Conservation (phyloP, 2,888 invertebrate genomes). For the Eupithecia pulchellata region DNA sequence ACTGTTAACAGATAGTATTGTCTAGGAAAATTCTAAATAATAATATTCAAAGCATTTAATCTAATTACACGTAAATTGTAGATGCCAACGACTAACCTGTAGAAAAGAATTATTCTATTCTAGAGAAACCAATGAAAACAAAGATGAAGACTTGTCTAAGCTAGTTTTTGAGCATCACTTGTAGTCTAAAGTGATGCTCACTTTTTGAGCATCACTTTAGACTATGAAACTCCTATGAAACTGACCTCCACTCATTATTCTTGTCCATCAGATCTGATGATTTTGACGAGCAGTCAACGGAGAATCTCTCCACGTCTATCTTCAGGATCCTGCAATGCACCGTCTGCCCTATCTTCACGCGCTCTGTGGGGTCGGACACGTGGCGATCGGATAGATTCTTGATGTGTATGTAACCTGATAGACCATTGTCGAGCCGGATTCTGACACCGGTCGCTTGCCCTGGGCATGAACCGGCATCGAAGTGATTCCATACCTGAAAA, state of each 20-base stretch:
- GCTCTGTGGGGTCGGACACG: conserved; percentile 96
- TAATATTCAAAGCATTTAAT: neutral
- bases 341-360: conserved; percentile 93
- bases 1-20: too few relatives aligned
- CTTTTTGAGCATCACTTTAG: too few relatives aligned
- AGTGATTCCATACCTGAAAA: conserved; percentile 96
- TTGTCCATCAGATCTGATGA: conserved; percentile 96
- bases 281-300: conserved; percentile 96
- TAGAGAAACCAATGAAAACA: too few relatives aligned
- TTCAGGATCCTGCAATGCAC: conserved; percentile 96
- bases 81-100: too few relatives aligned
- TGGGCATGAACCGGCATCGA: conserved; percentile 97
- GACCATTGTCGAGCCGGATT: conserved; percentile 95
- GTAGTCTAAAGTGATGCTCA: too few relatives aligned
- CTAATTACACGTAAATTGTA: neutral
- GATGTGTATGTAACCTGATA: conserved; percentile 96
- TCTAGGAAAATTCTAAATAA: neutral
- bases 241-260: conserved; percentile 94
- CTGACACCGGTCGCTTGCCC: conserved; percentile 98
- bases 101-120: neutral
- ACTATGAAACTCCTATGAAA: too few relatives aligned
- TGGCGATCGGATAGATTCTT: conserved; percentile 97
- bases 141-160: too few relatives aligned
- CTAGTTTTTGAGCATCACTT: too few relatives aligned
- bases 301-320: conserved; percentile 97